Conservation (phyloP, 92 coral and sea anemone genomes). For the Pocillopora meandrina region DNA sequence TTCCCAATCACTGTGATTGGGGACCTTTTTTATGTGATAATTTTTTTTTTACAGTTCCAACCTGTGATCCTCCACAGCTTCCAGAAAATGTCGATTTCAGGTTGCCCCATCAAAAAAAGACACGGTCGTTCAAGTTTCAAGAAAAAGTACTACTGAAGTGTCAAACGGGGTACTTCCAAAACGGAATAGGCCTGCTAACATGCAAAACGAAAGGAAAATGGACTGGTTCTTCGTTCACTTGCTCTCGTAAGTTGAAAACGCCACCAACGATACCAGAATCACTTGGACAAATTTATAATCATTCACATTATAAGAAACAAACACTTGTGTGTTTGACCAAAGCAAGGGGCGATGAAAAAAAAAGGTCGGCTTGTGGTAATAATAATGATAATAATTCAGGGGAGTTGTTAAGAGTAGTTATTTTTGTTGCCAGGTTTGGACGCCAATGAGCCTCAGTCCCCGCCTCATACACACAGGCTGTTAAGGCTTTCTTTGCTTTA, state of each 20-base stretch:
- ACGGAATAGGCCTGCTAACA: background rate
- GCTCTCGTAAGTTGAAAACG: slow-evolving; percentile 20
- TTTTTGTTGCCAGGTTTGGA: too few species aligned
- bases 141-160: slow-evolving; percentile 1
- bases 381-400: too few species aligned
- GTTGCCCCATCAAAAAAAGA: background rate
- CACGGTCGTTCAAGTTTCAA: background rate
- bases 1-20: too few species aligned
- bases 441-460: too few species aligned
- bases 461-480: too few species aligned
- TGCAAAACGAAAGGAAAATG: slow-evolving; percentile 11
- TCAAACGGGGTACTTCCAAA: slow-evolving; percentile 20
- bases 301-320: too few species aligned
- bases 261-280: too few species aligned
- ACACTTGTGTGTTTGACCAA: too few species aligned
- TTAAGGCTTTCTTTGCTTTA: too few species aligned
- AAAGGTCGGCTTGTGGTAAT: background rate
- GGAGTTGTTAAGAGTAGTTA: too few species aligned
- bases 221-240: background rate
- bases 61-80: slow-evolving; percentile 15
- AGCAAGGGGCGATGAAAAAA: too few species aligned
- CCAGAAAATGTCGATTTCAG: slow-evolving; percentile 17
- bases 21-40: background rate
- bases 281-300: too few species aligned
- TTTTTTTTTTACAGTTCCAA: slow-evolving; percentile 4